Base-by-base conservation (phyloP, 2,888 invertebrate genomes). In the Ochropleura leucogaster region DNA sequence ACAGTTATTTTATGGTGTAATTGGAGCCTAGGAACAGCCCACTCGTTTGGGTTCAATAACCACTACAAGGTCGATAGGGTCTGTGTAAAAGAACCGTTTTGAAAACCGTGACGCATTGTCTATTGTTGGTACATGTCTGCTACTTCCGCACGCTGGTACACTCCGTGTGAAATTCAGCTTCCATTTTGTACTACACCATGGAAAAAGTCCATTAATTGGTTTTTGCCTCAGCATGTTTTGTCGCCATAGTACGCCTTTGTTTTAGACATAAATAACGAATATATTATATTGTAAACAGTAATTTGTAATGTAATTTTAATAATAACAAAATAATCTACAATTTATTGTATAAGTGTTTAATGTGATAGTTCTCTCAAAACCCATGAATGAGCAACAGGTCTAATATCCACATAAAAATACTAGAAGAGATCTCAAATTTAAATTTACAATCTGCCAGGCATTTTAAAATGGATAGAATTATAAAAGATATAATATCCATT, bases 1-100 rank as follows among this genome's bases (percentile, higher is more conserved):
- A 4, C 10, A 60, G 40, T 47, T 63, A 72, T 74, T 68, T 67
- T 70, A 62, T n/a, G 12, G 67, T 46, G 42, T 76, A 75, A 75
- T 79, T 80, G 40, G 47, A 60, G 42, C 82, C 40, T 40, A 42
- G 42, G 60, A 75, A 70, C 84, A 77, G 60, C 85, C 85, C 83
- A 82, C 87, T 81, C 79, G 79, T 72, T 67, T 81, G 85, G 83
- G 96, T 95, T 96, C 96, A 95, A 88, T 92, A 95, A 94, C 95
- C 92, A 88, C 62, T 81, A 87, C 94, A 95, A 95, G 96, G 94
- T 91, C 93, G 93, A 70, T 85, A 87, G 80, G 92, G 90, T 89
- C 92, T 89, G 86, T 80, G 85, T 79, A 83, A 83, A 88, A 89
- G 88, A 88, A 92, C 93, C 91, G 92, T 94, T 94, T 93, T 80